Conservation (phyloP, 2,888 invertebrate species). For the Temnothorax rugatulus region DNA sequence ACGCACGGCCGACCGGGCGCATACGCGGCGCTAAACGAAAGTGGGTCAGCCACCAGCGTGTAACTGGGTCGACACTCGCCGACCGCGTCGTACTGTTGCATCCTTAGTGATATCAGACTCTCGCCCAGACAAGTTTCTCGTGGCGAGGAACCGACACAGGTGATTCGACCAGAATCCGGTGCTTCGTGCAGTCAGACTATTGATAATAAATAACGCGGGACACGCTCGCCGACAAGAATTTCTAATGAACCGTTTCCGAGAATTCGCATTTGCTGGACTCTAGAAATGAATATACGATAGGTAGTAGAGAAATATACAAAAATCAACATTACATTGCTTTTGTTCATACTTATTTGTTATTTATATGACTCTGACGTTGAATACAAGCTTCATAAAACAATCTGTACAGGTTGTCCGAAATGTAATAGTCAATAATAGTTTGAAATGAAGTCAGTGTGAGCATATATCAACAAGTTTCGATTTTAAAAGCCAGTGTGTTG, state of each 20-base stretch:
- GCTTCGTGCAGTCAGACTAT: not conserved
- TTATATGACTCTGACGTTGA: not conserved
- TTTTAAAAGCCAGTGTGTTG: not conserved
- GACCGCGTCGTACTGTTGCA: slow-evolving; percentile 46
- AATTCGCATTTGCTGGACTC: not conserved
- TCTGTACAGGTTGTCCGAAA: not conserved
- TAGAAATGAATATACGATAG: not conserved
- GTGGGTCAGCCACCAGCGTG: slow-evolving; percentile 76
- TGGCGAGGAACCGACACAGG: not conserved
- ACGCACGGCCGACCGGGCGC: slow-evolving; percentile 33
- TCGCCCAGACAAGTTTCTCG: slow-evolving; percentile 38
- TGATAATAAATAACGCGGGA: not conserved
- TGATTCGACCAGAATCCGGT: not conserved
- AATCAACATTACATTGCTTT: not conserved
- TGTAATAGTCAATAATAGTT: not conserved
- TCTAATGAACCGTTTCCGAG: not conserved
- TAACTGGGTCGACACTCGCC: slow-evolving; percentile 78
- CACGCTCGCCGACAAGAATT: not conserved
- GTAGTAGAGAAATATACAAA: not conserved
- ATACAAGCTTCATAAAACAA: not conserved
- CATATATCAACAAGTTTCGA: slow-evolving; percentile 15
- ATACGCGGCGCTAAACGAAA: slow-evolving; percentile 65
- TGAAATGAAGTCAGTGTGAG: not conserved
- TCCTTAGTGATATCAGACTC: slow-evolving; percentile 56
- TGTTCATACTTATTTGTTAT: not conserved